Evolutionary conservation across 2,888 invertebrate genomes (phyloP).

Genomic region (Eupsilia transversa): DNA sequence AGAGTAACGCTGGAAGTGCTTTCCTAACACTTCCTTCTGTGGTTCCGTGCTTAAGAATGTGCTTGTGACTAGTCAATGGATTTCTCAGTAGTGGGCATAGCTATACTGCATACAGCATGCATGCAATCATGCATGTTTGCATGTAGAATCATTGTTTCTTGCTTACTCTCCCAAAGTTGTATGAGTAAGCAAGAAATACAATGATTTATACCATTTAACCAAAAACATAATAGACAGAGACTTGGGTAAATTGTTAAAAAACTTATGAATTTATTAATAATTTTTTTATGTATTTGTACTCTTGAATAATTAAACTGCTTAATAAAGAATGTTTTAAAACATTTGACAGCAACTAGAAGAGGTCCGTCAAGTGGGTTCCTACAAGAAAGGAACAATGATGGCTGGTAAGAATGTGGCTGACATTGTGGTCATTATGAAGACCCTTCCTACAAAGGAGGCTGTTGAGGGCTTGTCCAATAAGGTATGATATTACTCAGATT

Average conservation of each 20-base stretch:
- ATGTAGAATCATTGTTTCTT: too few species aligned
- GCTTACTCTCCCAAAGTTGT: neutral
- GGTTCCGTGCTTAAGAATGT: neutral
- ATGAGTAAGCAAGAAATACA: neutral
- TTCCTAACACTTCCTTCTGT: neutral
- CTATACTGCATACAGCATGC: neutral
- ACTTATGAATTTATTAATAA: neutral
- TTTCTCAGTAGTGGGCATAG: neutral
- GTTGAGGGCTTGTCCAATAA: constrained; percentile 97
- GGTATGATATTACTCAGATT: constrained; percentile 81
- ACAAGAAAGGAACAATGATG: constrained; percentile 99
- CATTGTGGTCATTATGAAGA: constrained; percentile 98
- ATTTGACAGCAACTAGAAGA: constrained; percentile 90
- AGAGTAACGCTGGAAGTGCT: too few species aligned
- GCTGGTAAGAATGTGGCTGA: constrained; percentile 98
- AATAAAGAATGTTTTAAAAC: constrained; percentile 21
- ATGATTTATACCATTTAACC: neutral
- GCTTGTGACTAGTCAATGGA: too few species aligned
- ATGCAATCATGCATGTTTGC: too few species aligned
- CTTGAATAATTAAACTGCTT: neutral
- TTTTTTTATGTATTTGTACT: neutral
- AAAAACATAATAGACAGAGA: neutral
- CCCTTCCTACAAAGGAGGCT: constrained; percentile 98
- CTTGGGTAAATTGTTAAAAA: neutral
- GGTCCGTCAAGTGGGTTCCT: constrained; percentile 99